These are phyloP conservation scores for Panurus biarmicus DNA, from an alignment of 2,113 vertebrate genomes.

Conservation along the genomic window DNA sequence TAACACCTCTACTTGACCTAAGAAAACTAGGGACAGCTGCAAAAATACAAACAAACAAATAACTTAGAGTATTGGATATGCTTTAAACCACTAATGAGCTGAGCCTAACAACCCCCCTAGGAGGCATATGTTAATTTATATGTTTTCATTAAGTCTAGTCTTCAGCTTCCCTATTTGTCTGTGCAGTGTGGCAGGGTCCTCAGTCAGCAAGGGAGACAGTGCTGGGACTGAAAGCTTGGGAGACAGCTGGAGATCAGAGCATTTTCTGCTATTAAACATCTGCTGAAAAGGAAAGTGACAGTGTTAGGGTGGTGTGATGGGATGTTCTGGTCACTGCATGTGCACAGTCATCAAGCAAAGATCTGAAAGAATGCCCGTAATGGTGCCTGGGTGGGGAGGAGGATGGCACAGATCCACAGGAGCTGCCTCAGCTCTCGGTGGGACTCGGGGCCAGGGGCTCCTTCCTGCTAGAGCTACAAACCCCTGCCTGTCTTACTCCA, in stretches of 20 bases:
- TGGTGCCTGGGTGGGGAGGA: not conserved
- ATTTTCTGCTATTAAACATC: not conserved
- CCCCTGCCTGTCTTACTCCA: not conserved
- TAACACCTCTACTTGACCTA: slow-evolving; percentile 58
- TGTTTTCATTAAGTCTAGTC: slow-evolving; percentile 44
- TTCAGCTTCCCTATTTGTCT: not conserved
- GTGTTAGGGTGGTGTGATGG: accelerated
- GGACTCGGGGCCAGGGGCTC: not conserved
- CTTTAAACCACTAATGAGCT: slow-evolving; percentile 48
- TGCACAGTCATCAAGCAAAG: not conserved
- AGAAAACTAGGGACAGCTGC: slow-evolving; percentile 62
- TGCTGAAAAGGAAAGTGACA: not conserved
- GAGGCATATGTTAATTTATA: slow-evolving; percentile 46
- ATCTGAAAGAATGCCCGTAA: accelerated
- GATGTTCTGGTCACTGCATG: not conserved
- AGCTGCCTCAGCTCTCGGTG: not conserved
- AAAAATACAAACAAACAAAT: slow-evolving; percentile 67
- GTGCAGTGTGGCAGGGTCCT: not conserved
- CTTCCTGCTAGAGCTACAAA: not conserved
- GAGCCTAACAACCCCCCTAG: slow-evolving; percentile 5
- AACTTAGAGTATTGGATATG: slow-evolving; percentile 26
- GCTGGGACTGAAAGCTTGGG: not conserved
- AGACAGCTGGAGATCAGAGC: not conserved
- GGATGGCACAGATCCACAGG: not conserved
- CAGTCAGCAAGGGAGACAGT: not conserved